Evolutionary conservation across 2,797 vertebrate genomes (phyloP), one percentile per base, ranked within the genome.

Genomic region (Acipenser transmontanus): DNA sequence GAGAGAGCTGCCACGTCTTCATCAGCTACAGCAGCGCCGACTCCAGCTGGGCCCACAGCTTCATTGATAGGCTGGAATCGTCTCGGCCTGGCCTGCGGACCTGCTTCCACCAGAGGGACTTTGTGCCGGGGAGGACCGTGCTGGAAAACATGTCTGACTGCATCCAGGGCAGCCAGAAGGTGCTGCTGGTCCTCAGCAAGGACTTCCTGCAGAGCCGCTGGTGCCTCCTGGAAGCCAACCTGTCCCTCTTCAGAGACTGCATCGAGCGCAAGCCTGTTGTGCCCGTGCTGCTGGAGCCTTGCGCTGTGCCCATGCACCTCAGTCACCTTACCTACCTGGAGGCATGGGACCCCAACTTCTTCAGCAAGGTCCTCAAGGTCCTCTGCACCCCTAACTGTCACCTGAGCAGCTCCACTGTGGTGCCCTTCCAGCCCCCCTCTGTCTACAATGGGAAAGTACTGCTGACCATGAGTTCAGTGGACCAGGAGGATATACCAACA

Each of bases 141-240:
- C 64, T 87, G 72, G 83, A 87, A 69, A 89, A 86, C 72, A 82
- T 86, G 80, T 80, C 80, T 0, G 77, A 73, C 1, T 65, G 72
- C 54, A 76, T 80, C 72, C 82, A 82, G 57, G 71, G 78, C 69
- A 88, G 82, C 74, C 82, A 87, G 76, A 87, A 87, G 63, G 82
- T 85, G 61, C 66, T 87, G 70, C 76, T 86, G 71, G 78, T 84
- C 59, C 77, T 88, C 69, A 89, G 81, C 59, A 64, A 69, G 47
- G 87, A 84, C 72, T 87, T 87, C n/a, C 79, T 88, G 67, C 76
- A 76, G 65, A 89, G 85, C 61, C 70, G 82, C n/a, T 86, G 82
- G 81, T 89, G 84, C 68, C 83, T 86, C 61, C 80, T 87, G 54
- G 84, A 87, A 70, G 81, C 86, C 54, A 84, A 85, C 73, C 80